Base-by-base conservation (phyloP, 2,797 vertebrate genomes). In the Phoxinus dragarum region DNA sequence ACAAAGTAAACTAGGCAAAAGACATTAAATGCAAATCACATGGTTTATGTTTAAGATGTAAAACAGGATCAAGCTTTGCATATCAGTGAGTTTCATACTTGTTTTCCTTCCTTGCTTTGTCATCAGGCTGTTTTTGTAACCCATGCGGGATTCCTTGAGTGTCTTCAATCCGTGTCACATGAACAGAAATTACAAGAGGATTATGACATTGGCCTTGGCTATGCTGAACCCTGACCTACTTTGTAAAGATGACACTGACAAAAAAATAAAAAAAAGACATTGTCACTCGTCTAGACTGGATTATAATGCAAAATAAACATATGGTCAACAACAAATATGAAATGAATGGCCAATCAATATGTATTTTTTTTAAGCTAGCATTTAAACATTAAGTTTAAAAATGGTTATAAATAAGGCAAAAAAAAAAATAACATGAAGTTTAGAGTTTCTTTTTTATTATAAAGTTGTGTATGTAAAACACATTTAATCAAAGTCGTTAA, bases 171-270 rank as follows among this genome's bases (percentile, higher is more conserved):
- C 34, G 0, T 79, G 42, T 84, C 83, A 79, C 38, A 82, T 80
- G 81, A 83, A 21, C 64, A 85, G 84, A 81, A 52, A 42, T 77
- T 73, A 76, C 81, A 87, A 86, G 82, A 78, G 80, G 89, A 88
- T 87, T 84, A 88, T 80, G 69, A 81, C 54, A 36, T 61, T 59
- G 74, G 67, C 52, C 73, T 77, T 73, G 67, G 79, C 52, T 54
- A 17, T 59, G 68, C 49, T 81, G 31, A 81, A 78, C 76, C 80
- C 64, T 81, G 69, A 27, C 76, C 81, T 74, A 69, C 54, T 80
- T 67, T 54, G 72, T 80, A 66, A 86, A 61, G 69, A 75, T 64
- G 76, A 56, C 19, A 72, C 42, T 75, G 27, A 61, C 38, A 69
- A 72, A 79, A 31, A 71, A 47, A 66, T 1, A 5, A 38, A 38